Evolutionary conservation across 1,140 invertebrate genomes (phyloP).

Genomic region (Bombus superbus): DNA sequence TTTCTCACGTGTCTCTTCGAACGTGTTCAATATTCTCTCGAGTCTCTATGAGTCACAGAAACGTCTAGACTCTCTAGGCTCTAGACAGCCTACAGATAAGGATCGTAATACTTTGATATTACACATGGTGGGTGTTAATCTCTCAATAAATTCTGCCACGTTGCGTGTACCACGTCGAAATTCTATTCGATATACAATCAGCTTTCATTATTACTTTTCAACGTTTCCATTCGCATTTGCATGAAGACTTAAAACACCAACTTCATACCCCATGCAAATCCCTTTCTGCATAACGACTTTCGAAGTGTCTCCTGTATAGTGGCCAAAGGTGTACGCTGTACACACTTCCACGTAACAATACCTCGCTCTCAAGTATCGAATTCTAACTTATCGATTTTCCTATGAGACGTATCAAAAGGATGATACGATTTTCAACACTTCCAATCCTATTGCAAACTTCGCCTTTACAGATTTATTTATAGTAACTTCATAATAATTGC

Average conservation of each 20-base stretch:
- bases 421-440: background rate
- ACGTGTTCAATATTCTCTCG: background rate
- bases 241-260: background rate
- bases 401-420: no score
- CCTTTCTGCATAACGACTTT: background rate
- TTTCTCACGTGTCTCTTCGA: conserved; percentile 2
- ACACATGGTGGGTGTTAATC: conserved; percentile 22
- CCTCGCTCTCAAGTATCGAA: background rate
- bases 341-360: background rate
- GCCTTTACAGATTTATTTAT: no score
- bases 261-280: background rate
- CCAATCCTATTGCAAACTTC: no score
- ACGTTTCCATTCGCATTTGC: conserved; percentile 28
- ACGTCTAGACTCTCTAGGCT: conserved; percentile 45
- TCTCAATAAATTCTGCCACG: conserved; percentile 30
- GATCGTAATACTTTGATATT: conserved; percentile 48
- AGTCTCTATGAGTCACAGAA: conserved; percentile 33
- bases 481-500: no score
- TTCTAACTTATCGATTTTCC: background rate
- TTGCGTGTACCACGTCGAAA: conserved; percentile 12
- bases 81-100: conserved; percentile 41
- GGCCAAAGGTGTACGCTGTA: background rate
- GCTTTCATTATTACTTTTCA: conserved; percentile 23
- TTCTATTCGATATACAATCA: conserved; percentile 15
- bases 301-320: background rate